Percentiles rank a stretch among this genome's conserved stretches.
Conservation (phyloP, 2,888 invertebrate species). For the Strigamia transsilvanica region DNA sequence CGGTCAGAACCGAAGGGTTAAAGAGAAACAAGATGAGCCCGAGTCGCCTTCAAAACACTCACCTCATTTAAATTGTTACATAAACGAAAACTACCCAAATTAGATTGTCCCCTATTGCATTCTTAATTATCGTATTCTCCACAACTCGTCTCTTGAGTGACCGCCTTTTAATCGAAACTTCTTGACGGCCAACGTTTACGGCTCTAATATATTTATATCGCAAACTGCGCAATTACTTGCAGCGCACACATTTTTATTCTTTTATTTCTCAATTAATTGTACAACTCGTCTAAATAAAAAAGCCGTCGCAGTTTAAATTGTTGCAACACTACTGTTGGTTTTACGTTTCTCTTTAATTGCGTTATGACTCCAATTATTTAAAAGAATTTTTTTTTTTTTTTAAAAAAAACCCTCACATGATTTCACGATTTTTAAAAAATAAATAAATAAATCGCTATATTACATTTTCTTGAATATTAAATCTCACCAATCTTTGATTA, state of each 20-base stretch:
- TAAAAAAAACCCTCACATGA: too few species aligned
- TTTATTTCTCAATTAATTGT: not conserved
- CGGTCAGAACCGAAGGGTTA: constrained; percentile 39
- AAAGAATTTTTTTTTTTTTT: too few species aligned
- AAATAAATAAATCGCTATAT: too few species aligned
- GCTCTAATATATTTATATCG: not conserved
- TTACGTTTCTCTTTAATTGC: too few species aligned
- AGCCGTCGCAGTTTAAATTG: not conserved
- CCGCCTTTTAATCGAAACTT: constrained; percentile 33
- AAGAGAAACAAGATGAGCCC: constrained; percentile 15
- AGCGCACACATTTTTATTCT: not conserved
- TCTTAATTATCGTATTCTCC: constrained; percentile 20
- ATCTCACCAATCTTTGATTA: not conserved
- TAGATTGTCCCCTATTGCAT: constrained; percentile 38
- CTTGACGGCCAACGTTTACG: not conserved
- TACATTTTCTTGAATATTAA: not conserved
- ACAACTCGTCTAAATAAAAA: not conserved
- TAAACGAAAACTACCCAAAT: constrained; percentile 23
- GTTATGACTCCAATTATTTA: too few species aligned
- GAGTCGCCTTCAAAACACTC: constrained; percentile 1
- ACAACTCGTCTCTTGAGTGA: constrained; percentile 23
- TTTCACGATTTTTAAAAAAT: too few species aligned
- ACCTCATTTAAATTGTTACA: constrained; percentile 28
- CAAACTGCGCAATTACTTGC: not conserved
- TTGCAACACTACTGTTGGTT: too few species aligned